phyloP scores from a whole-genome alignment of 2,113 vertebrate genomes.

The Gyps fulvus region DNA sequence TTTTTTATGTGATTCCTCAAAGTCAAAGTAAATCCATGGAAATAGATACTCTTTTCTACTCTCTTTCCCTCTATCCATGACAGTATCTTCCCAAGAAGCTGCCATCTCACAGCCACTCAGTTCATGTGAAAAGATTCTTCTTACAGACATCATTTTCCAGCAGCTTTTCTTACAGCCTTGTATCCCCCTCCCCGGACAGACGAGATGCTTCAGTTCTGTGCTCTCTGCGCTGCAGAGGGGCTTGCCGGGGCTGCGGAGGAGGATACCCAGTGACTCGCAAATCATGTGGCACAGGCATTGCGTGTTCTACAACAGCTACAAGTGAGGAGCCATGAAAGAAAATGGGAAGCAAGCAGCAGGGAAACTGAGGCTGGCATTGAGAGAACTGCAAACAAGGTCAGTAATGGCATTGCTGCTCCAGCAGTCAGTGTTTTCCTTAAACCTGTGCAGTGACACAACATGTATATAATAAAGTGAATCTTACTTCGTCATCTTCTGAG shows the following conservation, averaged over 20 bases:
- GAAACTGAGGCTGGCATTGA: not conserved
- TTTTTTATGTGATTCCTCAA: not conserved
- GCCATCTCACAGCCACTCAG: not conserved
- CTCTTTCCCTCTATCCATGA: too few relatives aligned
- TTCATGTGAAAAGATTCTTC: not conserved
- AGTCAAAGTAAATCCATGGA: not conserved
- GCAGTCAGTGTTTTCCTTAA: not conserved
- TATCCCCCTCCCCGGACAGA: not conserved
- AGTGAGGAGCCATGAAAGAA: not conserved
- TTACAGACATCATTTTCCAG: not conserved
- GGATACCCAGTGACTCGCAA: not conserved
- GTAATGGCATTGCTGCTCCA: not conserved
- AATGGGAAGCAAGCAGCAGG: not conserved
- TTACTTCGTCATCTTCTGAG: not conserved
- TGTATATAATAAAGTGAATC: not conserved
- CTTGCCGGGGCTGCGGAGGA: not conserved
- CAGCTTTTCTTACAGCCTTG: not conserved
- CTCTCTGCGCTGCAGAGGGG: not conserved
- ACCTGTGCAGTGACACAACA: not conserved
- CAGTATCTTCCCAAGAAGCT: not conserved
- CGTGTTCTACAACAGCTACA: not conserved
- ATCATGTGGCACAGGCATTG: accelerated
- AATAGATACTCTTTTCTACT: not conserved
- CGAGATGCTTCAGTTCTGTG: not conserved
- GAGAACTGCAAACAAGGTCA: not conserved